These are phyloP conservation scores for Phytoseiulus persimilis DNA, from an alignment of 2,888 invertebrate species.

Conservation along the genomic window DNA sequence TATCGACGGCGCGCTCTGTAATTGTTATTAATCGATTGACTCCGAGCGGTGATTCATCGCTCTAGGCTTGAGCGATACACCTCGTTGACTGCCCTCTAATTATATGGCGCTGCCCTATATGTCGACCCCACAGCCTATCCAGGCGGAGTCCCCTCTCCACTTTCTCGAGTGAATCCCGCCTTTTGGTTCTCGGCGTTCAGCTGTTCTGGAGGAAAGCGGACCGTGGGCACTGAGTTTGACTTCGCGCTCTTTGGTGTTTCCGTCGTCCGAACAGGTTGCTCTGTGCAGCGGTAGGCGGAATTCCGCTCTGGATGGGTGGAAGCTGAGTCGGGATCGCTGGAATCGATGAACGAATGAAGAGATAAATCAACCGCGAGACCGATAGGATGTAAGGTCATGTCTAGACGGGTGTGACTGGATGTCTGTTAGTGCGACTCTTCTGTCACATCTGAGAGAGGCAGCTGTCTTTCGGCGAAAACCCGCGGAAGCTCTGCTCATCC, in stretches of 20 bases:
- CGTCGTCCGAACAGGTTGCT: no score
- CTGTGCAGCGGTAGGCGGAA: no score
- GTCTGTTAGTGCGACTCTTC: neutral
- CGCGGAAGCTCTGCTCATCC: neutral
- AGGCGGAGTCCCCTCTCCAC: neutral
- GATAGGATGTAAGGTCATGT: neutral
- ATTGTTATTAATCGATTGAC: neutral
- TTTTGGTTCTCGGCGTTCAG: neutral
- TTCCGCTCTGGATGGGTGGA: neutral
- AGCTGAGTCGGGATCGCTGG: neutral
- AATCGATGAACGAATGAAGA: neutral
- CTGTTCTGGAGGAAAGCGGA: no score
- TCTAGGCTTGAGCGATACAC: neutral
- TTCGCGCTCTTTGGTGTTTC: no score
- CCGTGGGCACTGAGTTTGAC: no score
- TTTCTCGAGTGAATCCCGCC: neutral
- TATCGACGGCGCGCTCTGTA: neutral
- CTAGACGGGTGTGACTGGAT: neutral
- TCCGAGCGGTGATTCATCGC: neutral
- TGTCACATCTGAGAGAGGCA: neutral
- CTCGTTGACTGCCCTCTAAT: neutral
- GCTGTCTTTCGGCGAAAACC: conserved; percentile 5
- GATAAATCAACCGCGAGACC: conserved; percentile 5
- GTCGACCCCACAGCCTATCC: neutral
- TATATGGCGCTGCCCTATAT: neutral